Evolutionary conservation across 2,888 invertebrate species (phyloP).

Genomic region (Agelastica alni): DNA sequence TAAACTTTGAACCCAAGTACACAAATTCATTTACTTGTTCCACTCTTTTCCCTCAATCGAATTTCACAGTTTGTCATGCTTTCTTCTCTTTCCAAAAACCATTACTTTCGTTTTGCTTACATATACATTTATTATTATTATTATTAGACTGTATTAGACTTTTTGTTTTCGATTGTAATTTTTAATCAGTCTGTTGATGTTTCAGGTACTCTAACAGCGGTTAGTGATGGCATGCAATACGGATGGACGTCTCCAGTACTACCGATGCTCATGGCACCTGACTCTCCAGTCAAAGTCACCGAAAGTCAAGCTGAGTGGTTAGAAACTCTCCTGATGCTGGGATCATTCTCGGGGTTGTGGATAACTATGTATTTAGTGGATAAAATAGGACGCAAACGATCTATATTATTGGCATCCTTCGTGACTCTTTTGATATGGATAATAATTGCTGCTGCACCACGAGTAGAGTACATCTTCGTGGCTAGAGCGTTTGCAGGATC

Average conservation of each 20-base stretch:
- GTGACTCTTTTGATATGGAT: conserved; percentile 52
- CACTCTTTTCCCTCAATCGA: no score
- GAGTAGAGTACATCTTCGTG: conserved; percentile 40
- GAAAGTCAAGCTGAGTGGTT: conserved; percentile 45
- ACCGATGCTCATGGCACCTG: conserved; percentile 41
- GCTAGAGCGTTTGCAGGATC: conserved; percentile 43
- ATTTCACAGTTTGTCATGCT: no score
- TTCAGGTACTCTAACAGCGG: conserved; percentile 14
- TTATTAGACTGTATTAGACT: no score
- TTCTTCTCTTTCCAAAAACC: no score
- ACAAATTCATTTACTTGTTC: no score
- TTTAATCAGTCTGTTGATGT: no score
- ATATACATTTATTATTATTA: no score
- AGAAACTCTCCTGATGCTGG: conserved; percentile 47
- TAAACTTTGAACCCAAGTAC: no score
- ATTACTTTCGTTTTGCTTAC: no score
- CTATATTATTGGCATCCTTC: conserved; percentile 51
- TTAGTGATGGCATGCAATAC: conserved; percentile 54
- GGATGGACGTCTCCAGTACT: conserved; percentile 55
- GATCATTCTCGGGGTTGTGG: conserved; percentile 49
- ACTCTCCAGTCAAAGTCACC: conserved; percentile 46
- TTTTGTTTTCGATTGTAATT: no score
- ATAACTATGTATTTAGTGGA: conserved; percentile 50
- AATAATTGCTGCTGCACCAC: conserved; percentile 48
- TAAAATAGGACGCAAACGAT: conserved; percentile 50